Conservation (phyloP, 2,888 invertebrate species). For the Ormia ochracea region DNA sequence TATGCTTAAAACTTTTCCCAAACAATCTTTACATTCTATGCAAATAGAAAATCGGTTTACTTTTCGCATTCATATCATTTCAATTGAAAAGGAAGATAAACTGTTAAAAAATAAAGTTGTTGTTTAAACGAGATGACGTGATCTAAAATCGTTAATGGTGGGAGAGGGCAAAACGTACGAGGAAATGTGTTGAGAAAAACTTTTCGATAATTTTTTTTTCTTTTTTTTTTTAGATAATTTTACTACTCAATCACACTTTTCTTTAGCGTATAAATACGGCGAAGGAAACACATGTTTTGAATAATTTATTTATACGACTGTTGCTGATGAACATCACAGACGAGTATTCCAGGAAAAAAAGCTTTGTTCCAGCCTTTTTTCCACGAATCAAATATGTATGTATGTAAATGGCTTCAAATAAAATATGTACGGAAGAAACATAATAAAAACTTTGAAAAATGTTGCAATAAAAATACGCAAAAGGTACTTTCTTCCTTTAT, state of each 20-base stretch:
- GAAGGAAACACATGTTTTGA: conserved; percentile 74
- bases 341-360: conserved; percentile 12
- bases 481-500: conserved; percentile 19
- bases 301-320: conserved; percentile 73
- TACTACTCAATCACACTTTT: conserved; percentile 57
- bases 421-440: conserved; percentile 24
- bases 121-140: conserved; percentile 50
- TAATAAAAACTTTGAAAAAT: conserved; percentile 57
- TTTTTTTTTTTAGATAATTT: conserved; percentile 17
- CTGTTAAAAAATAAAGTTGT: conserved; percentile 55
- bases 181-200: conserved; percentile 37
- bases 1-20: conserved; percentile 10
- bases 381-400: conserved; percentile 50
- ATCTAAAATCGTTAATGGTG: conserved; percentile 12
- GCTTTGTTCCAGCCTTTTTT: conserved; percentile 32
- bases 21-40: not conserved
- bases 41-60: conserved; percentile 36
- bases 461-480: conserved; percentile 49
- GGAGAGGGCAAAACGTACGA: conserved; percentile 1
- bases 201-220: conserved; percentile 5
- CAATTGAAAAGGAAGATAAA: conserved; percentile 51
- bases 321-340: conserved; percentile 13
- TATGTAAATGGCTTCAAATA: conserved; percentile 52
- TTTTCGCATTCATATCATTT: conserved; percentile 33
- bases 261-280: conserved; percentile 29